Evolutionary conservation across 2,113 vertebrate genomes (phyloP), one percentile per base, ranked within the genome.

Genomic region (Erpornis zantholeuca): DNA sequence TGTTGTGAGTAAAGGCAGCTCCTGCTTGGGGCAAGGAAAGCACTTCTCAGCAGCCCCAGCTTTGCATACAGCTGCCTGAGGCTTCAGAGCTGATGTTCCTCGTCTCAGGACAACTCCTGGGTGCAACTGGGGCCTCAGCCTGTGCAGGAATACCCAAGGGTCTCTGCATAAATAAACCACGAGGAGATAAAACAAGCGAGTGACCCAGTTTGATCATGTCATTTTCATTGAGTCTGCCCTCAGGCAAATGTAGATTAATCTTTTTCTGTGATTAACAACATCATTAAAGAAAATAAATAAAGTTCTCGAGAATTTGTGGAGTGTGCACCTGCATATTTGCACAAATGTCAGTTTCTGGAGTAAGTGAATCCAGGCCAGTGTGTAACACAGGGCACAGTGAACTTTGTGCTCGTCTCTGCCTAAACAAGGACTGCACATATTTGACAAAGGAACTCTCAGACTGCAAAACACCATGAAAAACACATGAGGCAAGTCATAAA

Each of bases 211-310:
- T 69, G 85, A 72, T 72, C 5, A 1, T 16, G 57, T 23, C 24
- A 35, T 82, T 85, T 61, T 31, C 83, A 77, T 29, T 3, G 47
- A 92, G 38, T 27, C 63, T 82, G 44, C 63, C 82, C 38, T 83
- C 33, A 33, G 52, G 59, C 71, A 53, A 47, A 52, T 3, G 31
- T 54, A 92, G 71, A 82, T 61, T 65, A 68, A 79, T 82, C 36
- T 45, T 92, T 50, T 90, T 53, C 75, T 61, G 53, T 82, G 65
- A 88, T 63, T 72, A 94, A 72, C 29, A 92, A 56, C 42, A 33
- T 66, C 63, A 77, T 94, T 61, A 61, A 85, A 76, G 70, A 69
- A 91, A 87, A 78, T 31, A 89, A 92, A 94, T 68, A 60, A 56
- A 54, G 53, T 68, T 79, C 68, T 76, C 50, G 82, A 47, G 54